phyloP scores from a whole-genome alignment of 2,797 vertebrate genomes.

The Mormyrops attenuatus region DNA sequence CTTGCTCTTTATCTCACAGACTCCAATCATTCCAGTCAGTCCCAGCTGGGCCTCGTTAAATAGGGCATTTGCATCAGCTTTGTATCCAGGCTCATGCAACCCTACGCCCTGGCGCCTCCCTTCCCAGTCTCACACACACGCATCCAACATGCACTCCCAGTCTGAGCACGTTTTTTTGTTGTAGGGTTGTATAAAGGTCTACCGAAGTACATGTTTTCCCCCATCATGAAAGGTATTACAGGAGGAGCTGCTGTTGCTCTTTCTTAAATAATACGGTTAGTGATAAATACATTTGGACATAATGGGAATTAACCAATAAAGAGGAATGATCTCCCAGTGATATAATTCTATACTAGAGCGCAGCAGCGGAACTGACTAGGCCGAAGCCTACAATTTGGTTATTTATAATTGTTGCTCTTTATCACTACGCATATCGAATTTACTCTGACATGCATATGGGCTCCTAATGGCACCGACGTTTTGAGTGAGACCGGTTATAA shows the following conservation, averaged over 20 bases:
- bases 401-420: background rate
- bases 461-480: background rate
- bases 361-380: background rate
- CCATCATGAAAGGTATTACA: background rate
- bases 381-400: background rate
- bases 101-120: background rate
- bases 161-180: background rate
- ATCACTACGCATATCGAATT: background rate
- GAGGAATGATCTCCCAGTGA: background rate
- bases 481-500: background rate
- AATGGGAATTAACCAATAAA: conserved; percentile 1
- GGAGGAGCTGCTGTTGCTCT: background rate
- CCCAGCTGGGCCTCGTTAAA: background rate
- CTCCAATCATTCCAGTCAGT: background rate
- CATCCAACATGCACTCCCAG: background rate
- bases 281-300: background rate
- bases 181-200: background rate
- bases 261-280: background rate
- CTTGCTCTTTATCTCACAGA: background rate
- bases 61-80: background rate
- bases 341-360: background rate
- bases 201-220: background rate
- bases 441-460: background rate
- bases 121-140: background rate
- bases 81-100: background rate